phyloP scores from a whole-genome alignment of 2,888 invertebrate genomes.

The Strigamia transsilvanica region DNA sequence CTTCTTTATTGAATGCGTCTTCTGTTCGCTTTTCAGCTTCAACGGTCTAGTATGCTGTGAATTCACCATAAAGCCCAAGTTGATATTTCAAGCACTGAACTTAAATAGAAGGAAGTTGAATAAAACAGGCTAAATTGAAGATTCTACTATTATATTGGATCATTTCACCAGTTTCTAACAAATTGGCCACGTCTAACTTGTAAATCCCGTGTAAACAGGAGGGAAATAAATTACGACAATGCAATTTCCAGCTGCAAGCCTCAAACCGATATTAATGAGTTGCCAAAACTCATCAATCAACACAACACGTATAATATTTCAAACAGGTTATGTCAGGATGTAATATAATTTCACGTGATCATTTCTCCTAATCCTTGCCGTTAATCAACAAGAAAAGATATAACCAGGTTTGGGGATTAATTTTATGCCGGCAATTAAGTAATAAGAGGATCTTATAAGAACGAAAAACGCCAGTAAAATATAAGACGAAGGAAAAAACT shows the following conservation, averaged over 20 bases:
- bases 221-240: not conserved
- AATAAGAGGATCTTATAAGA: not conserved
- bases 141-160: not conserved
- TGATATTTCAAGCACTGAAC: too few species aligned
- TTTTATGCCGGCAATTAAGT: slow-evolving; percentile 33
- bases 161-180: not conserved
- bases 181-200: not conserved
- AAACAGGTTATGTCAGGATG: not conserved
- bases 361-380: not conserved
- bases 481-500: not conserved
- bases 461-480: not conserved
- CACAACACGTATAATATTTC: not conserved
- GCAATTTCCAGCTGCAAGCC: not conserved
- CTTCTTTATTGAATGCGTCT: too few species aligned
- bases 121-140: not conserved
- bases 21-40: too few species aligned
- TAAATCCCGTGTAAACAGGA: not conserved
- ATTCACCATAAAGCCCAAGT: too few species aligned
- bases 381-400: slow-evolving; percentile 1
- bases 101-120: too few species aligned
- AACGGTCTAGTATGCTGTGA: too few species aligned
- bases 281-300: slow-evolving; percentile 30
- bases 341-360: slow-evolving; percentile 17
- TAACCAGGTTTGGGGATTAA: slow-evolving; percentile 25
- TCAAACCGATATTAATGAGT: slow-evolving; percentile 16